These are phyloP conservation scores for Nineta flava DNA, from an alignment of 2,888 invertebrate species.

Conservation along the genomic window DNA sequence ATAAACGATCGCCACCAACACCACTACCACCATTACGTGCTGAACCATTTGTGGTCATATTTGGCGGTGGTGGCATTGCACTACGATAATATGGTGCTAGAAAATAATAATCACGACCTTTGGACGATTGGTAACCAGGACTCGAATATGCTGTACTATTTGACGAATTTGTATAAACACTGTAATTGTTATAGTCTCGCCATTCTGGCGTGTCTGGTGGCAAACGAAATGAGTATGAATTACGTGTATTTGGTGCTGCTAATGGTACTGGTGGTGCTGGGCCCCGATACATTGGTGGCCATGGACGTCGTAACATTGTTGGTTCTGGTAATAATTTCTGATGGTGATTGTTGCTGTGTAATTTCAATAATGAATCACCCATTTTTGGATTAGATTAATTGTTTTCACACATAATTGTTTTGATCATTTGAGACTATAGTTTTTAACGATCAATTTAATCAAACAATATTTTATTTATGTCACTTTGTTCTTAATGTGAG, in stretches of 20 bases:
- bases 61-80: slow-evolving; percentile 42
- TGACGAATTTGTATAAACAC: slow-evolving; percentile 19
- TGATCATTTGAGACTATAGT: not conserved
- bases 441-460: not conserved
- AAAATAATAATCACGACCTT: slow-evolving; percentile 41
- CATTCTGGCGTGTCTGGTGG: slow-evolving; percentile 26
- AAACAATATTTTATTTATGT: too few species aligned
- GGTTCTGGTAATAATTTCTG: slow-evolving; percentile 26
- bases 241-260: slow-evolving; percentile 30
- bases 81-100: slow-evolving; percentile 52
- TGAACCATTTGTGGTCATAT: slow-evolving; percentile 15
- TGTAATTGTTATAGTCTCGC: slow-evolving; percentile 2
- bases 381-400: slow-evolving; percentile 18
- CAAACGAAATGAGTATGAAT: slow-evolving; percentile 27
- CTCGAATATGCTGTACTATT: slow-evolving; percentile 33
- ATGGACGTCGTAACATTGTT: slow-evolving; percentile 35
- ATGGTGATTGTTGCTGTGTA: slow-evolving; percentile 24
- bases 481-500: too few species aligned
- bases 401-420: not conserved
- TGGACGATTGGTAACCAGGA: slow-evolving; percentile 21
- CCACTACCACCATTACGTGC: slow-evolving; percentile 9
- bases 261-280: slow-evolving; percentile 18
- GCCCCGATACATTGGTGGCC: slow-evolving; percentile 45
- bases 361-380: slow-evolving; percentile 45
- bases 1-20: slow-evolving; percentile 19